phyloP scores from a whole-genome alignment of 1,140 invertebrate species.

The Lethrus apterus region DNA sequence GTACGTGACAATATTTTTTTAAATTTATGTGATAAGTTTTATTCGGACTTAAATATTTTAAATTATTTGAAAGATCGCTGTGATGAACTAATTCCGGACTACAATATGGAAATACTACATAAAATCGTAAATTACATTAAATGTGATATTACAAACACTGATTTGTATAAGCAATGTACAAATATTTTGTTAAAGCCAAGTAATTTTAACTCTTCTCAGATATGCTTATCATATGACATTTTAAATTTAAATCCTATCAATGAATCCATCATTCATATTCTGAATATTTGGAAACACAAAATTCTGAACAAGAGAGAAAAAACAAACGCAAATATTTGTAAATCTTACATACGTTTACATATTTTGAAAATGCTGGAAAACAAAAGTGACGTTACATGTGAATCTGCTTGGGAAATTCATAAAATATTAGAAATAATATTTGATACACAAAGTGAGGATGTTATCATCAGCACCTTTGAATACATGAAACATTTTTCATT shows the following conservation, averaged over 20 bases:
- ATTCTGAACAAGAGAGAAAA: constrained; percentile 3
- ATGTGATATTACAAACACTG: neutral
- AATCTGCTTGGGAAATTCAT: neutral
- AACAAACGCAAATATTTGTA: constrained; percentile 1
- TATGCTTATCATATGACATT: neutral
- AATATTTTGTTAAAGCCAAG: neutral
- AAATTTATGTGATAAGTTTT: too few species aligned
- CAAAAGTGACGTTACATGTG: neutral
- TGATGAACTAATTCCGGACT: too few species aligned
- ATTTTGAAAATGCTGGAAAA: constrained; percentile 1
- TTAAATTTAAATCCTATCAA: neutral
- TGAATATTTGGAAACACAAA: constrained; percentile 3
- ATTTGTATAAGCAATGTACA: neutral
- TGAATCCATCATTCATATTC: neutral
- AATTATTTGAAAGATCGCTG: too few species aligned
- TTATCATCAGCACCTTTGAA: constrained; percentile 5
- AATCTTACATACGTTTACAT: neutral
- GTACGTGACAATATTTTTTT: too few species aligned
- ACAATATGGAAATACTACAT: too few species aligned
- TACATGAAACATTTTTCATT: neutral
- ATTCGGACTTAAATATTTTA: too few species aligned
- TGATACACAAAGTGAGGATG: constrained; percentile 15
- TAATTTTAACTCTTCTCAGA: neutral
- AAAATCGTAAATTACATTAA: neutral
- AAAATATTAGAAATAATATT: constrained; percentile 6